Evolutionary conservation across 64 coral and sea anemone species (phyloP).

Genomic region (Porites australiensis): DNA sequence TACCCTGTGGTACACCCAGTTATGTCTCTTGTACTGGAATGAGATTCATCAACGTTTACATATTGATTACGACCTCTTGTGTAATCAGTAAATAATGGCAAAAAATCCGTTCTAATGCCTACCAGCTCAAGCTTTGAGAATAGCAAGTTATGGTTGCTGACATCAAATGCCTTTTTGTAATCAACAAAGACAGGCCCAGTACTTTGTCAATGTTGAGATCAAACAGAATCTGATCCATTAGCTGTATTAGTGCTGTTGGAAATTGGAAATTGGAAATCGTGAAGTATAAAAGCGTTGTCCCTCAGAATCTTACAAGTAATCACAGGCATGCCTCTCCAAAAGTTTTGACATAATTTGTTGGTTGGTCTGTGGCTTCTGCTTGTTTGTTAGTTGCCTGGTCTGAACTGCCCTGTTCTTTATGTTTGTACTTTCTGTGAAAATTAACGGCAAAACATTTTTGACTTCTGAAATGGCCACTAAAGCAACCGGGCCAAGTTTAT

Average conservation of each 20-base stretch:
- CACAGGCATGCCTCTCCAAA: conserved; percentile 45
- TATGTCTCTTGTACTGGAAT: not conserved
- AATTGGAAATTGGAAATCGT: conserved; percentile 52
- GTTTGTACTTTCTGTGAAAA: no score
- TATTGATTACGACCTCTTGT: conserved; percentile 18
- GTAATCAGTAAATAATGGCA: conserved; percentile 15
- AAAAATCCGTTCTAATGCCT: not conserved
- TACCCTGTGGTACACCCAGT: conserved; percentile 8
- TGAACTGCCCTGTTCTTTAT: no score
- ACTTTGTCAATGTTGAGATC: no score
- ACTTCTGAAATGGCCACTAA: no score
- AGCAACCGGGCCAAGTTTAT: no score
- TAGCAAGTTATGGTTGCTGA: conserved; percentile 9
- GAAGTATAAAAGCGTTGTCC: conserved; percentile 54
- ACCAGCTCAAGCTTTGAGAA: not conserved
- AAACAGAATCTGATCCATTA: not conserved
- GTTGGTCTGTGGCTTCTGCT: conserved; percentile 36
- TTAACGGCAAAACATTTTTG: no score
- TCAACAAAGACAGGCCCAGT: no score
- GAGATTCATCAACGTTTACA: conserved; percentile 33
- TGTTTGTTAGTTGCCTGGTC: not conserved
- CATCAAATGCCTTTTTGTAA: no score
- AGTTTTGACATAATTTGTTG: conserved; percentile 46
- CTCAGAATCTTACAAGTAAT: conserved; percentile 20
- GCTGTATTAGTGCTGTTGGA: conserved; percentile 50